A percentile compares a stretch with the other conserved stretches of the same genome.
phyloP scores from a whole-genome alignment of 2,797 vertebrate genomes.

The Paratrypauchen microcephalus region DNA sequence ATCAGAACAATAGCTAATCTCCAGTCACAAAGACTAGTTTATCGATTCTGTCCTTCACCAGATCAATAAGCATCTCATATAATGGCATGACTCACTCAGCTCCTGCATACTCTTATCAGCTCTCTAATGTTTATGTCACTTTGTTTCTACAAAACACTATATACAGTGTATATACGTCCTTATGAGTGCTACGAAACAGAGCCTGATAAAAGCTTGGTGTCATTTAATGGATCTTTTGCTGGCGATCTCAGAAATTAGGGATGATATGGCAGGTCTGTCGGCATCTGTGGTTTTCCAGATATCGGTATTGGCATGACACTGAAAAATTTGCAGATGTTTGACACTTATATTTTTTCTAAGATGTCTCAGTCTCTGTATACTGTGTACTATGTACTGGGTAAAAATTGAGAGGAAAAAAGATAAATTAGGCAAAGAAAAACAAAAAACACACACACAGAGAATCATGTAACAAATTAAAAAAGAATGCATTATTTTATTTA shows the following conservation, averaged over 20 bases:
- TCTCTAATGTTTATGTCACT: conserved; percentile 27
- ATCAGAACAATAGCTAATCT: conserved; percentile 12
- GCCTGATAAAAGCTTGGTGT: conserved; percentile 67
- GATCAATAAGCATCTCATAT: conserved; percentile 10
- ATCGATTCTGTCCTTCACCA: conserved; percentile 4
- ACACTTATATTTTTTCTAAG: too few relatives aligned
- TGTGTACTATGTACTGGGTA: too few relatives aligned
- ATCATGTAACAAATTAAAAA: too few relatives aligned
- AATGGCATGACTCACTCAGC: conserved; percentile 22
- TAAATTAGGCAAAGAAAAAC: too few relatives aligned
- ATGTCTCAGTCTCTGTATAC: too few relatives aligned
- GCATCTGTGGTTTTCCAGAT: too few relatives aligned
- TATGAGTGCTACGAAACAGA: conserved; percentile 45
- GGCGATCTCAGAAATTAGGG: conserved; percentile 56
- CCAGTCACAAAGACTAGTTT: neutral
- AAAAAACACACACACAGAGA: too few relatives aligned
- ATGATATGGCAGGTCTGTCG: too few relatives aligned
- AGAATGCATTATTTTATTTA: too few relatives aligned
- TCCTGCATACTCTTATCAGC: conserved; percentile 26
- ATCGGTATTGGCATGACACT: too few relatives aligned
- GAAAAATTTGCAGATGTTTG: too few relatives aligned
- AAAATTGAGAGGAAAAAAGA: too few relatives aligned
- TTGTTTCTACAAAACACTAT: conserved; percentile 13
- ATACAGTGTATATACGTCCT: neutral
- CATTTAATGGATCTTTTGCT: conserved; percentile 75